Base-by-base conservation (phyloP, 2,797 vertebrate species). In the Gambusia yucatana region DNA sequence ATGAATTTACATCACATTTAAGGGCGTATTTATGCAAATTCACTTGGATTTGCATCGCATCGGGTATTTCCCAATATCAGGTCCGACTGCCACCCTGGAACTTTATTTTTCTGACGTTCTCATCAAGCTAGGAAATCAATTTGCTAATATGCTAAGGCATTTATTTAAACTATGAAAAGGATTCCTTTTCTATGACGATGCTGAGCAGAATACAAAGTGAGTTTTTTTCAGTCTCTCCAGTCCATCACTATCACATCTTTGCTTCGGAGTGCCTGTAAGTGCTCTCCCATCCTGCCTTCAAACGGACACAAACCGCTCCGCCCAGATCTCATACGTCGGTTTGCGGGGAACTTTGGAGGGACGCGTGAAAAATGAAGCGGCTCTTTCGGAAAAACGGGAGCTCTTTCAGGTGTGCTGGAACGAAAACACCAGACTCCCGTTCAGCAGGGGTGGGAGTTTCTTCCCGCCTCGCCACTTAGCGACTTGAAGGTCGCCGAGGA, bases 331-430 rank as follows among this genome's bases (percentile, higher is more conserved):
- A 10, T 79, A 77, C 83, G 25, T 86, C 77, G 85, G 84, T 46
- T 43, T 0, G 3, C 2, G 0, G 41, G 67, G 6, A 70, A 6
- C 67, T 70, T 46, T 46, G 77, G 70, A 76, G 74, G 84, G 65
- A 50, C 33, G 81, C 4, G 0, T 70, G 41, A 70, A 46, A 70
- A 76, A 73, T 1, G 14, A 44, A 70, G 63, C 77, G 6, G 28
- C 6, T 43, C 47, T 46, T 41, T 41, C 78, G 17, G 28, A 69
- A 75, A 75, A 78, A 78, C 87, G 88, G 90, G 89, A 83, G 41
- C 25, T 25, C 44, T 79, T 87, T 90, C 91, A 93, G 84, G 91
- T 85, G 88, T 52, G 36, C n/a, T 33, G 41, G 82, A 76, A 55
- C 20, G 41, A n/a, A 81, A 83, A 76, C 75, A 69, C 46, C 41